These are phyloP conservation scores for Bufo bufo DNA, from an alignment of 2,113 vertebrate species.

Conservation along the genomic window DNA sequence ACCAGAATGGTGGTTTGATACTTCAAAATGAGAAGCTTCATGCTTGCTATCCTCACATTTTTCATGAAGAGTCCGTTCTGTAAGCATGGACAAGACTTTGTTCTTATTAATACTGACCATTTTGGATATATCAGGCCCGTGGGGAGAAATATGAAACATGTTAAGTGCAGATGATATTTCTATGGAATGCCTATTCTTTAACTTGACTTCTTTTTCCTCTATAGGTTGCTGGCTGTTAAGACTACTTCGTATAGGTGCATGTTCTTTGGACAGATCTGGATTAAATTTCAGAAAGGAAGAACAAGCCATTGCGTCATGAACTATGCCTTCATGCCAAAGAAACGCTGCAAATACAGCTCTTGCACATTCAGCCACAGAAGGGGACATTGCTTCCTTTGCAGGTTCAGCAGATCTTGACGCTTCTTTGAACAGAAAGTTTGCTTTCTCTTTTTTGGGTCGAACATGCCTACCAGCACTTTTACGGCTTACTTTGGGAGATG, in stretches of 20 bases:
- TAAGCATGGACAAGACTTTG: constrained; percentile 97
- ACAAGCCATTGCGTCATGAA: constrained; percentile 98
- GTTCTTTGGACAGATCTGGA: constrained; percentile 95
- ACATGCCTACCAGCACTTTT: constrained; percentile 89
- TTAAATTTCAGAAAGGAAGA: constrained; percentile 98
- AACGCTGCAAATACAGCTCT: constrained; percentile 94
- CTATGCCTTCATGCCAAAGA: constrained; percentile 97
- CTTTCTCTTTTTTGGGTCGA: constrained; percentile 93
- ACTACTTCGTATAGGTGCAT: constrained; percentile 92
- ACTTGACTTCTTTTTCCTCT: constrained; percentile 93
- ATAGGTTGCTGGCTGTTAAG: constrained; percentile 83
- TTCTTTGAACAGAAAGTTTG: constrained; percentile 93
- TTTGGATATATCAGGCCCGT: constrained; percentile 97
- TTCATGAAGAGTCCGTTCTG: constrained; percentile 93
- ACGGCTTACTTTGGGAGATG: constrained; percentile 94
- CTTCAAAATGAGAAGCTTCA: constrained; percentile 82
- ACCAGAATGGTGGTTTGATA: constrained; percentile 78
- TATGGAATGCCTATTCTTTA: constrained; percentile 96
- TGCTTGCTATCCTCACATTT: constrained; percentile 93
- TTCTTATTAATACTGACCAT: constrained; percentile 99
- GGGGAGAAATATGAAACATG: constrained; percentile 97
- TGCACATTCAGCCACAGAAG: constrained; percentile 95
- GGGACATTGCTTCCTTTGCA: constrained; percentile 97
- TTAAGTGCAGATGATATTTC: constrained; percentile 98
- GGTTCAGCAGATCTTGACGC: constrained; percentile 83